phyloP scores from a whole-genome alignment of 2,797 vertebrate genomes.

The Steatocranus sp. region DNA sequence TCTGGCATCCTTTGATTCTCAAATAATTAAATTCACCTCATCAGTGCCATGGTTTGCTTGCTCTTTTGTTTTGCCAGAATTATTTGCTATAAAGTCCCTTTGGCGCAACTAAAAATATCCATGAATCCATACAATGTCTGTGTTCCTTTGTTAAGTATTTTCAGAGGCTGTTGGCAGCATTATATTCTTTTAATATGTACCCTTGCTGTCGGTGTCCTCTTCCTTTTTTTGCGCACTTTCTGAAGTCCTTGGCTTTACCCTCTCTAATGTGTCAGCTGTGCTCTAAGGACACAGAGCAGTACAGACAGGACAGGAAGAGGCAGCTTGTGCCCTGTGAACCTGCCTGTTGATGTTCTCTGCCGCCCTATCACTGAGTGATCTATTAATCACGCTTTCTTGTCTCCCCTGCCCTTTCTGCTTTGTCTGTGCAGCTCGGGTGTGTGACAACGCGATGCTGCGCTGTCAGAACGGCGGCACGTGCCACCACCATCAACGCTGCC shows the following conservation, averaged over 20 bases:
- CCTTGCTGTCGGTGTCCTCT: neutral
- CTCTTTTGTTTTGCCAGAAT: conserved; percentile 49
- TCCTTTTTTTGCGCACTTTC: neutral
- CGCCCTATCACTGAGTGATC: conserved; percentile 39
- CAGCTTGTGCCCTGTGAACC: conserved; percentile 64
- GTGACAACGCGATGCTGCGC: conserved; percentile 90
- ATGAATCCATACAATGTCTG: conserved; percentile 24
- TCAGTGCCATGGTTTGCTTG: conserved; percentile 39
- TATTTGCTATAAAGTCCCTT: conserved; percentile 20
- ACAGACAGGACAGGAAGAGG: conserved; percentile 57
- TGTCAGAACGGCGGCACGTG: conserved; percentile 94
- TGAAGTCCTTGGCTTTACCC: conserved; percentile 53
- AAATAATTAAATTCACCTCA: conserved; percentile 57
- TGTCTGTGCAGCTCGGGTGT: conserved; percentile 83
- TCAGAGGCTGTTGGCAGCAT: neutral
- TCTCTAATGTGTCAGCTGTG: conserved; percentile 42
- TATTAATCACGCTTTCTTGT: conserved; percentile 58
- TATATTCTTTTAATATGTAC: neutral
- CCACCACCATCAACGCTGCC: conserved; percentile 87
- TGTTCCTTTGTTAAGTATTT: conserved; percentile 27
- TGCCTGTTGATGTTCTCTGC: conserved; percentile 53
- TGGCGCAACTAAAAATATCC: conserved; percentile 36
- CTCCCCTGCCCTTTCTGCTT: conserved; percentile 32
- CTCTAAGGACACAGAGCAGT: conserved; percentile 39
- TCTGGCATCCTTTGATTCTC: conserved; percentile 31